A percentile compares a stretch with the other conserved stretches of the same genome.
These are phyloP conservation scores for Pentamera pediparva DNA, from an alignment of 53 echinoderm and acorn worm species.

Conservation along the genomic window DNA sequence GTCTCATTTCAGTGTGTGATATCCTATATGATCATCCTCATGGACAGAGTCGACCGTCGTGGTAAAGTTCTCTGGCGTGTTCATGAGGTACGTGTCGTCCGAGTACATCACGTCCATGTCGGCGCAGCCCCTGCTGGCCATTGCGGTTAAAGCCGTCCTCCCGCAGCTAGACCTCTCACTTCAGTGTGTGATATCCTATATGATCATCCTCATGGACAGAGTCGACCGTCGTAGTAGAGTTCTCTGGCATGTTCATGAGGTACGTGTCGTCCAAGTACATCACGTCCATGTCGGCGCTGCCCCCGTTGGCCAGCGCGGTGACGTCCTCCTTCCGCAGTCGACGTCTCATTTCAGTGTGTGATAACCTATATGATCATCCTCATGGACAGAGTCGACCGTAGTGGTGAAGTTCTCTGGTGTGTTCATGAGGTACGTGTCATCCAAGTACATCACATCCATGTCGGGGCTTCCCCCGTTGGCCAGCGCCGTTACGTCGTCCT, in stretches of 20 bases:
- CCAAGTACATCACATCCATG: constrained; percentile 88
- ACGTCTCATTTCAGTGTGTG: constrained; percentile 38
- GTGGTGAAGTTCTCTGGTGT: constrained; percentile 68
- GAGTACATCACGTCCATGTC: constrained; percentile 89
- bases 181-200: constrained; percentile 55
- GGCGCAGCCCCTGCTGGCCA: no score
- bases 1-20: constrained; percentile 46
- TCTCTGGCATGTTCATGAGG: constrained; percentile 80
- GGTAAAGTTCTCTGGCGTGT: constrained; percentile 67
- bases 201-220: constrained; percentile 51
- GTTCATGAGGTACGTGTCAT: constrained; percentile 91
- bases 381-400: constrained; percentile 45
- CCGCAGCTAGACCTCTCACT: neutral
- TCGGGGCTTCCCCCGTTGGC: constrained; percentile 12
- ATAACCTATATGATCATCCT: constrained; percentile 63
- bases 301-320: neutral
- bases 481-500: constrained; percentile 15
- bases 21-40: constrained; percentile 60
- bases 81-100: constrained; percentile 92
- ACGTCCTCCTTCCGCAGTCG: constrained; percentile 3
- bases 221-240: constrained; percentile 58
- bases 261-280: constrained; percentile 92
- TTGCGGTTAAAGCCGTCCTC: no score
- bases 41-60: constrained; percentile 51
- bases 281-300: constrained; percentile 62